Conservation (phyloP, 1,140 invertebrate genomes). For the Drosophila mauritiana region DNA sequence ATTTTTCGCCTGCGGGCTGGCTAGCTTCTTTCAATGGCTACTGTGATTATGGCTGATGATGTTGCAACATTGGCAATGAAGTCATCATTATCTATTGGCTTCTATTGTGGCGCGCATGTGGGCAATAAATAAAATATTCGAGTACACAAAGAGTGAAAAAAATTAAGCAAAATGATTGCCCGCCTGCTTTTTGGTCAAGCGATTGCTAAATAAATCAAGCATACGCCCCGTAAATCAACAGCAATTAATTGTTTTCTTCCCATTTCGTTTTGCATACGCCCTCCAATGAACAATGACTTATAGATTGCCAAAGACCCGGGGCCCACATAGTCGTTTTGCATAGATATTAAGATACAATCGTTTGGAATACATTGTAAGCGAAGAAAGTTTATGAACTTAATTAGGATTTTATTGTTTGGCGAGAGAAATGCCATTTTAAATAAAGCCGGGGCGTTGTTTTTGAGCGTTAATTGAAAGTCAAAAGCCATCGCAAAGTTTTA, state of each 20-base stretch:
- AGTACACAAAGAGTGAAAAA: constrained; percentile 16
- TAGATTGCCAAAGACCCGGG: constrained; percentile 26
- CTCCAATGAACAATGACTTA: constrained; percentile 41
- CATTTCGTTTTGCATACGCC: constrained; percentile 53
- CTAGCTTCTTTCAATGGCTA: constrained; percentile 34
- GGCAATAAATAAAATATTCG: constrained; percentile 49
- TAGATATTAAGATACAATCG: constrained; percentile 27
- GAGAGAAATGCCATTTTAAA: not conserved
- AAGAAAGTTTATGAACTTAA: constrained; percentile 47
- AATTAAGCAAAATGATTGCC: constrained; percentile 38
- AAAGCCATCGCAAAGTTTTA: too few relatives aligned
- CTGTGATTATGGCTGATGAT: constrained; percentile 39
- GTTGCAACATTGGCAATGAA: constrained; percentile 55
- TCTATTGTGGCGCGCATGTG: constrained; percentile 31
- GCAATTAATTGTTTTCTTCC: constrained; percentile 66
- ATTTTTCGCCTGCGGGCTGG: constrained; percentile 21
- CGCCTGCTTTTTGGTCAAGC: constrained; percentile 48
- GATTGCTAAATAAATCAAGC: constrained; percentile 67
- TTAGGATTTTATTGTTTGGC: constrained; percentile 31
- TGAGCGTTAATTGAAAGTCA: not conserved
- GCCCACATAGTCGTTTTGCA: constrained; percentile 20
- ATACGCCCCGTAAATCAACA: constrained; percentile 77
- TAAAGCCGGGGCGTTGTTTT: not conserved
- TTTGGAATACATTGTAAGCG: not conserved
- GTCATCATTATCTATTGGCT: constrained; percentile 49